phyloP scores from a whole-genome alignment of 2,888 invertebrate species.

The Pristionchus arcanus region DNA sequence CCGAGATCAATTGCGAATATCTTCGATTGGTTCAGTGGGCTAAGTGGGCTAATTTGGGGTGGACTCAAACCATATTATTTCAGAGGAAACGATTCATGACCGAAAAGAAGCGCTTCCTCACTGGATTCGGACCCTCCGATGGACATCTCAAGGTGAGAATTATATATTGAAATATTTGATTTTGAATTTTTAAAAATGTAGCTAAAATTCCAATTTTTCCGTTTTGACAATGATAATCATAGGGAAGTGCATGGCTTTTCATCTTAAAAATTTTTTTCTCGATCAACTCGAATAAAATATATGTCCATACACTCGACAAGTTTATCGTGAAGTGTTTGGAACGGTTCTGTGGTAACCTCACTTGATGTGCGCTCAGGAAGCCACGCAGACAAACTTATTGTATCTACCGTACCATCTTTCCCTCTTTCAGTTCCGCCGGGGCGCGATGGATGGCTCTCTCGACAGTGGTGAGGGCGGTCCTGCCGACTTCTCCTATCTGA shows the following conservation, averaged over 20 bases:
- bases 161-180: neutral
- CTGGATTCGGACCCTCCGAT: conserved; percentile 7
- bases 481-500: conserved; percentile 37
- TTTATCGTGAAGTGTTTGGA: too few relatives aligned
- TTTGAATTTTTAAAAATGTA: too few relatives aligned
- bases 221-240: too few relatives aligned
- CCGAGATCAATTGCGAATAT: neutral
- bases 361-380: too few relatives aligned
- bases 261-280: too few relatives aligned
- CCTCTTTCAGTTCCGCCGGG: conserved; percentile 21
- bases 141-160: conserved; percentile 6
- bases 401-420: neutral
- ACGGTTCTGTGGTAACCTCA: too few relatives aligned
- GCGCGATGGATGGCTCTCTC: conserved; percentile 9
- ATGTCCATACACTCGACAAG: too few relatives aligned
- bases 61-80: neutral
- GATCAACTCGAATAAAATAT: too few relatives aligned
- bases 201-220: too few relatives aligned
- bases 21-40: neutral
- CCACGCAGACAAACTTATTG: too few relatives aligned
- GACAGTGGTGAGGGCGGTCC: neutral
- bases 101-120: conserved; percentile 29
- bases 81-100: conserved; percentile 36
- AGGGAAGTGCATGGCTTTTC: too few relatives aligned
- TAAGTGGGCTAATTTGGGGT: neutral